Base-by-base conservation (phyloP, 2,888 invertebrate genomes). In the Nephrotoma appendiculata region DNA sequence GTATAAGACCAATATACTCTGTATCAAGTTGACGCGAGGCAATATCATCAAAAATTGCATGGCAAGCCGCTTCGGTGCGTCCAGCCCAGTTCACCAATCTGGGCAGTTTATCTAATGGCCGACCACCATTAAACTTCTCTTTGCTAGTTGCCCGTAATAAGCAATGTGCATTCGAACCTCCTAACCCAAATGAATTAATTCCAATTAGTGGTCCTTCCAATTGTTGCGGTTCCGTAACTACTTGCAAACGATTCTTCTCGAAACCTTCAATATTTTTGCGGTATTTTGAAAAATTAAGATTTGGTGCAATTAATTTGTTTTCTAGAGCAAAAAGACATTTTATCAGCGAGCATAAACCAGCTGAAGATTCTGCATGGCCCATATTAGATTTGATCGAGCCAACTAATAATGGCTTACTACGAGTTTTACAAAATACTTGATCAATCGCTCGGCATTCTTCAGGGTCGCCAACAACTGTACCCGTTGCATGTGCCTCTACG, bases 371-470 rank as follows among this genome's bases (percentile, higher is more conserved):
- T 0, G 96, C 94, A 91, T 99, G 99, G 0, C 99, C 99, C 90
- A 98, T 93, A 91, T 98, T 99, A 0, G 98, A 98, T 90, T 99
- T 99, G 45, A 98, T 95, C 0, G 98, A 97, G 1, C 98, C 98
- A 87, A 99, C 96, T 86, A 94, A 92, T 0, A 98, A 93, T 0
- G 98, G 96, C 0, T 94, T 95, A 0, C 93, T 94, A 15, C 98
- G 93, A 31, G 94, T 94, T 5, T 93, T 93, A 89, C 96, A 96
- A 90, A 98, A 95, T 44, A 96, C 94, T 88, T 95, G 95, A 86
- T 96, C 95, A 86, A 99, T 94, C 0, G 97, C 96, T 88, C 94
- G 93, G 87, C 97, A 92, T 91, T 99, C 99, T 90, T 98, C 97
- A 0, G 98, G 98, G 92, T 99, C 99, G 19, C 98, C 98, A 2